Conservation (phyloP, 2,888 invertebrate genomes). For the Buathra laborator region DNA sequence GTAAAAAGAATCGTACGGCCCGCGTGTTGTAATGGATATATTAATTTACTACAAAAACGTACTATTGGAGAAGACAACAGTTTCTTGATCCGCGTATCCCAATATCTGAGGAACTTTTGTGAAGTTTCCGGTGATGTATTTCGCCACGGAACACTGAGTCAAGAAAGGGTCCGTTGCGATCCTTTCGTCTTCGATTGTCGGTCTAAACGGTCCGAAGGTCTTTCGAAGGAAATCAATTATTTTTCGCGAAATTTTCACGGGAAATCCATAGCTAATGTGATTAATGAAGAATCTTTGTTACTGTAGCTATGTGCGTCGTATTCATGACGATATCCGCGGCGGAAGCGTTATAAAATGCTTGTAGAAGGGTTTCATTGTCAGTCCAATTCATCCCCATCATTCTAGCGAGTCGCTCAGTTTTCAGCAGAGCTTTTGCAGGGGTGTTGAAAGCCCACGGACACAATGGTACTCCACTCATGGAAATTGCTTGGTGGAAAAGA, state of each 20-base stretch:
- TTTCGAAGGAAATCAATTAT: neutral
- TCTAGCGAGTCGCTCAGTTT: conserved; percentile 81
- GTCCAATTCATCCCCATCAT: conserved; percentile 78
- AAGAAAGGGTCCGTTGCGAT: conserved; percentile 85
- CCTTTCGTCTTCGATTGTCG: conserved; percentile 85
- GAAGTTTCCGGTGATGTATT: conserved; percentile 85
- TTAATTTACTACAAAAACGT: neutral
- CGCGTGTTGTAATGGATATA: neutral
- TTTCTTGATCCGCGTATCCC: conserved; percentile 86
- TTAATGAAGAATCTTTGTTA: conserved; percentile 83
- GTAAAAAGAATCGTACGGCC: neutral
- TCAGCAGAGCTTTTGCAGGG: conserved; percentile 1
- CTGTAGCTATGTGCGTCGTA: neutral
- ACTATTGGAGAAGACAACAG: conserved; percentile 55
- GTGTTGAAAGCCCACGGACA: conserved; percentile 85
- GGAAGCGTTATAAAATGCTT: conserved; percentile 83
- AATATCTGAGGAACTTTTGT: conserved; percentile 86
- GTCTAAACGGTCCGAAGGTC: conserved; percentile 84
- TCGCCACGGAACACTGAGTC: conserved; percentile 83
- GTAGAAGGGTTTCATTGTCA: conserved; percentile 81
- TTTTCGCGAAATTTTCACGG: neutral
- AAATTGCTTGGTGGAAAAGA: conserved; percentile 86
- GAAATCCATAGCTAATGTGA: neutral
- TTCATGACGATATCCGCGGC: conserved; percentile 82
- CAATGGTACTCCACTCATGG: conserved; percentile 87